Evolutionary conservation across 2,797 vertebrate species (phyloP), one percentile per base, ranked within the genome.

Genomic region (Glossophaga mutica): DNA sequence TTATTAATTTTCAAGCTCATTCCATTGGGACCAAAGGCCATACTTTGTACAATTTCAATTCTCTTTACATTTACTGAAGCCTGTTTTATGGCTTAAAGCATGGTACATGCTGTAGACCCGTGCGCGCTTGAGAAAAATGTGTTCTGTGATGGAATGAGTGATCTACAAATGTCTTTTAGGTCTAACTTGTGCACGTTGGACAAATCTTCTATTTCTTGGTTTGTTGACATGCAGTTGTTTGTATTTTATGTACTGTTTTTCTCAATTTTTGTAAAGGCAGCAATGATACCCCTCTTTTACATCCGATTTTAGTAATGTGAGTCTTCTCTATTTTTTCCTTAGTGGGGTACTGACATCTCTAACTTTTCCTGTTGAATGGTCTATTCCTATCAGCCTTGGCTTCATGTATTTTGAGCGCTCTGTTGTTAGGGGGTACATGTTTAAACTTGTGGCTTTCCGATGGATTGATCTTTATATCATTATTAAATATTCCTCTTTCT

Each of bases 1-100:
- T 70, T 65, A 44, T 89, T 71, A 79, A 90, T 87, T 92, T 87
- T 37, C 37, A 95, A 39, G 34, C 85, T 83, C 62, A 95, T 37
- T 62, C 37, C 42, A 55, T 2, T 68, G 42, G 42, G 32, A 37
- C 50, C 29, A 87, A 87, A 74, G 4, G 34, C 12, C 18, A 87
- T 76, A 34, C 59, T 70, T 39, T 15, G 6, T 19, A 95, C 3
- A 70, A 70, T 90, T 46, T 83, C 32, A 74, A 74, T 62, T 5
- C 7, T 57, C 67, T 73, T 67, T 48, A 50, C 14, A 74, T 70
- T 86, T 70, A 62, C 24, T 44, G 46, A 94, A 84, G 11, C 8
- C 65, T 90, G 18, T 73, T 70, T 89, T 96, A 24, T 90, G 87
- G 48, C 37, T 42, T 42, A 55, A 24, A 67, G 15, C 34, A 91